Evolutionary conservation across 1,140 invertebrate species (phyloP), one percentile per base, ranked within the genome.

Genomic region (Saccostrea glomerata): DNA sequence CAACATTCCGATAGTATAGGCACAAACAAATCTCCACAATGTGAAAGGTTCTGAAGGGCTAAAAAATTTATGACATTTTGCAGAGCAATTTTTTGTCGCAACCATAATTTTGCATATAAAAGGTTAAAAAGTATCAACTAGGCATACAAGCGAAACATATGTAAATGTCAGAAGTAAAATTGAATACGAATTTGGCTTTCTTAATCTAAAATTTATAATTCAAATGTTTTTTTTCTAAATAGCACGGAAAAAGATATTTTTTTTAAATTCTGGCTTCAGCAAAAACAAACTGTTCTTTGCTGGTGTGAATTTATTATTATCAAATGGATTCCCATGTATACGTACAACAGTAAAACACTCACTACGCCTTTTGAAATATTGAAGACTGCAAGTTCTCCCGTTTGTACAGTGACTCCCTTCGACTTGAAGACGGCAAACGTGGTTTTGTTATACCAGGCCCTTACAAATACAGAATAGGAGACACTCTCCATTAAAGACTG

Each of bases 351-450:
- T 3, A 47, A 47, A 47, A 47, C 9, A n/a, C 88, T 60, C 66
- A 89, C 88, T 7, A 82, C 58, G 56, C 86, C 55, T 84, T 86
- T 82, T 73, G 47, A 40, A n/a, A 89, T 73, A 23, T 84, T 89
- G 11, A 58, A 56, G 25, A 15, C 40, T 23, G 47, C 25, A 0
- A 82, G 85, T 60, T 86, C 47, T 20, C 9, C 56, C 1, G 86
- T 55, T 12, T 47, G 40, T 40, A 82, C 66, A 47, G 25, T 63
- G 30, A 89, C 77, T 20, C 88, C 88, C 47, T 89, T 56, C 36
- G 88, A 87, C 63, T 87, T 87, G 54, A 87, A 89, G 9, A 84
- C 60, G 13, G 88, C 85, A 58, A 85, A 89, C 17, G 86, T 89
- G 36, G 84, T 83, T 11, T 36, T 47, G 25, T 40, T 54, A 15